phyloP scores from a whole-genome alignment of 1,140 invertebrate genomes.

The Apis florea region DNA sequence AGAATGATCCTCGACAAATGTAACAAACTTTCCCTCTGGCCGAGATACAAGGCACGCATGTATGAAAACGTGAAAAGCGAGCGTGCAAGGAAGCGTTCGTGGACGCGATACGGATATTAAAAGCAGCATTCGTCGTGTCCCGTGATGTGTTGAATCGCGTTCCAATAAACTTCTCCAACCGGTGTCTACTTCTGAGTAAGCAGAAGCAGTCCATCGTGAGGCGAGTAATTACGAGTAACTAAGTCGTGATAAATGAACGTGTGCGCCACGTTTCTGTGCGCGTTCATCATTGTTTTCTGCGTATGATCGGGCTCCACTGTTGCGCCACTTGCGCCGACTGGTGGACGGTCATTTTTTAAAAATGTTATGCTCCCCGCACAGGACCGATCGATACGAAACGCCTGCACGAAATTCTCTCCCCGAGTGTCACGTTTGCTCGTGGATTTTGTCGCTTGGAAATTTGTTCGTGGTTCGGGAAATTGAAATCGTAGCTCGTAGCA shows the following conservation, averaged over 20 bases:
- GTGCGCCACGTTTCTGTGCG: slow-evolving; percentile 6
- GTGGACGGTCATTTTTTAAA: background rate
- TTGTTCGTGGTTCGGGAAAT: too few relatives aligned
- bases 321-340: background rate
- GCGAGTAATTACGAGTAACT: slow-evolving; percentile 69
- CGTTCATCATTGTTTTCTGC: slow-evolving; percentile 29
- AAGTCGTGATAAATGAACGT: slow-evolving; percentile 63
- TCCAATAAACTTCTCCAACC: slow-evolving; percentile 57
- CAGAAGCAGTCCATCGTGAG: slow-evolving; percentile 38
- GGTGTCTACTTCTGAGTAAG: slow-evolving; percentile 59
- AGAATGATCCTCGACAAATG: too few relatives aligned
- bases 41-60: too few relatives aligned
- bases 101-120: background rate
- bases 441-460: too few relatives aligned
- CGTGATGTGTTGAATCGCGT: slow-evolving; percentile 15
- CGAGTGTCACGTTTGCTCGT: background rate
- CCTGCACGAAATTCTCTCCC: background rate
- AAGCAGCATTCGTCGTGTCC: background rate
- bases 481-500: too few relatives aligned
- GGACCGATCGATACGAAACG: slow-evolving; percentile 3
- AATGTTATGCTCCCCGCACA: background rate
- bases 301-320: slow-evolving; percentile 2
- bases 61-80: background rate
- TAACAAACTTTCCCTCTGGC: too few relatives aligned
- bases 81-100: background rate